Base-by-base conservation (phyloP, 2,797 vertebrate genomes). In the Etheostoma nigrum region DNA sequence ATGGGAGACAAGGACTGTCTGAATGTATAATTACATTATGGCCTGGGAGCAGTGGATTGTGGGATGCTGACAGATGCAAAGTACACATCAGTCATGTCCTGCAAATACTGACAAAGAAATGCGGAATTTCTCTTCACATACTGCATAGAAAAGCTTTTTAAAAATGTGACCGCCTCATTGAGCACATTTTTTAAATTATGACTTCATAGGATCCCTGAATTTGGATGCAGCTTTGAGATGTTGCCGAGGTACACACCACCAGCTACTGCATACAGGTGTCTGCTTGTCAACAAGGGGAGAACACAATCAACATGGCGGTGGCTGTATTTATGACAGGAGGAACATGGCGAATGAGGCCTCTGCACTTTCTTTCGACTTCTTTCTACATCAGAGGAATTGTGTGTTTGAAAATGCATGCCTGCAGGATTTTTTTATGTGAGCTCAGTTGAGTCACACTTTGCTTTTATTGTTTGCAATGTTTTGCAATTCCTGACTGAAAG, bases 151-250 rank as follows among this genome's bases (percentile, higher is more conserved):
- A 48, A 25, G 60, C n/a, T 21, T 59, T 53, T 61, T 12, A 11
- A 27, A 83, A 51, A 70, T 72, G 45, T 62, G 57, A 66, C 61
- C 25, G 70, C 30, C 23, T 5, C 25, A 21, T 65, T 18, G 7
- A 71, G 51, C 6, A 13, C 54, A 51, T 54, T 49, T 49, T 51
- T 62, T 18, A 78, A 72, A 15, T 47, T 13, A 60, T 81, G 59
- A 66, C 70, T 78, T 64, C 19, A 76, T 66, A 74, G 53, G 40
- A 72, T 54, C 33, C 21, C 16, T 58, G 63, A 67, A 67, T 23
- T 62, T 14, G 18, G 48, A 58, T 49, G 30, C 30, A 63, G 25
- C 44, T 57, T 54, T 30, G 33, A 45, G 44, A 70, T 51, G 74
- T 67, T 81, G 53, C 45, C 19, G n/a, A 47, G 44, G 54, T 54